These are phyloP conservation scores for Mechanitis messenoides DNA, from an alignment of 2,888 invertebrate species.

Conservation along the genomic window DNA sequence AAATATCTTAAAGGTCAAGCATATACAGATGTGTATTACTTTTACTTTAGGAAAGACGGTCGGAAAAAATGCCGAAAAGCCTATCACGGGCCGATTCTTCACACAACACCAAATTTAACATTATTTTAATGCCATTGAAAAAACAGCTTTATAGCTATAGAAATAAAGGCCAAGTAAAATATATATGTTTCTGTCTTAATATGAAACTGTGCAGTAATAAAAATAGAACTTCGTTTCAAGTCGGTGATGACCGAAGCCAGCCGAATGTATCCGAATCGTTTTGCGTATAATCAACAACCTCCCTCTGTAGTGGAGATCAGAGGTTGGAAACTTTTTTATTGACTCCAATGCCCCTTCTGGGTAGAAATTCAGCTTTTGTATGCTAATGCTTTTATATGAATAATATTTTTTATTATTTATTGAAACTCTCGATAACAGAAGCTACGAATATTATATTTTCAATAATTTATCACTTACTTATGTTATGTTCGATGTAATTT, in stretches of 20 bases:
- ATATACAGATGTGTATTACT: slow-evolving; percentile 53
- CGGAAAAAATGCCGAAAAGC: slow-evolving; percentile 58
- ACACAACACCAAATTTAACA: slow-evolving; percentile 30
- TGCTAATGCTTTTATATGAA: slow-evolving; percentile 13
- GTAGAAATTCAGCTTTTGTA: slow-evolving; percentile 18
- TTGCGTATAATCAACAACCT: slow-evolving; percentile 29
- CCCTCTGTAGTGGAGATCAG: slow-evolving; percentile 17
- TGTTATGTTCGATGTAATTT: not conserved
- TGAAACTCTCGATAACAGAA: not conserved
- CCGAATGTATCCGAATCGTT: slow-evolving; percentile 49
- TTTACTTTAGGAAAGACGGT: slow-evolving; percentile 57
- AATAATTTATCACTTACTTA: not conserved
- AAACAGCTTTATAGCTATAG: slow-evolving; percentile 33
- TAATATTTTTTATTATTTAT: slow-evolving; percentile 8
- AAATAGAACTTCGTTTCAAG: slow-evolving; percentile 57
- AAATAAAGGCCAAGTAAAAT: slow-evolving; percentile 20
- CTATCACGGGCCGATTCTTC: slow-evolving; percentile 56
- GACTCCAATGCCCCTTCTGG: slow-evolving; percentile 18
- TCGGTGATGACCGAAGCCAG: slow-evolving; percentile 54
- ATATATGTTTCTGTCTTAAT: slow-evolving; percentile 28
- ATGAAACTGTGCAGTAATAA: slow-evolving; percentile 54
- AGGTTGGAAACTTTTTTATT: slow-evolving; percentile 25
- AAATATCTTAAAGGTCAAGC: slow-evolving; percentile 26
- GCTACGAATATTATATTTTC: slow-evolving; percentile 2
- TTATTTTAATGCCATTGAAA: slow-evolving; percentile 27